Percentiles rank a stretch among this genome's conserved stretches.
Evolutionary conservation across 2,888 invertebrate genomes (phyloP).

Genomic region (Xestia ashworthii): DNA sequence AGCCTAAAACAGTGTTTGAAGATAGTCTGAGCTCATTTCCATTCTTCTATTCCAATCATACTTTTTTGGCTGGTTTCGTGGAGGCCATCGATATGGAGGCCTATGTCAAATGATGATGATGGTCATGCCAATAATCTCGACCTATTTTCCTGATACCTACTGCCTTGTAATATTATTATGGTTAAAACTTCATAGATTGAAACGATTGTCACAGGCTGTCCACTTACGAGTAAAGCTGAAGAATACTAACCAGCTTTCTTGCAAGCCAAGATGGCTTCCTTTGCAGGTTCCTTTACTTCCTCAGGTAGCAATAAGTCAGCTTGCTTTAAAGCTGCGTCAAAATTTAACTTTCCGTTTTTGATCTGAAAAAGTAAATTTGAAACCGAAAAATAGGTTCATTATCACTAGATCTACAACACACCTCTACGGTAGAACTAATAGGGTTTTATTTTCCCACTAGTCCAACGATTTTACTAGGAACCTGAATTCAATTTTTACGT

Average conservation of each 20-base stretch:
- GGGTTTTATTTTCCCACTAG: too few relatives aligned
- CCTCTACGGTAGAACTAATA: too few relatives aligned
- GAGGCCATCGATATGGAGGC: too few relatives aligned
- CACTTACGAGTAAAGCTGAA: background rate
- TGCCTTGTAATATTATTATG: background rate
- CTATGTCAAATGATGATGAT: too few relatives aligned
- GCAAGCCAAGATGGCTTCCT: constrained; percentile 86
- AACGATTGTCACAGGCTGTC: background rate
- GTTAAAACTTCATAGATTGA: background rate
- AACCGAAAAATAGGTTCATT: background rate
- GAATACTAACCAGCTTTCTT: constrained; percentile 84
- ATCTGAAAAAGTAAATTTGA: constrained; percentile 72
- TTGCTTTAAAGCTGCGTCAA: constrained; percentile 87
- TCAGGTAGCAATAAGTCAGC: constrained; percentile 85
- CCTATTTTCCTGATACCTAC: background rate
- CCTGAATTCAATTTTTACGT: background rate
- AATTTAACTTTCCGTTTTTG: constrained; percentile 88
- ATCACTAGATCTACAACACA: too few relatives aligned
- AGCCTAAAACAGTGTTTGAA: too few relatives aligned
- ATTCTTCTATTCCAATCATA: background rate
- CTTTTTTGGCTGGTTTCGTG: too few relatives aligned
- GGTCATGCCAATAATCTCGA: background rate
- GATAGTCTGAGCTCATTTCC: background rate
- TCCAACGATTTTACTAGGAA: too few relatives aligned
- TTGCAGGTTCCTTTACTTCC: constrained; percentile 84